These are phyloP conservation scores for Leptobrachium leishanense DNA, from an alignment of 2,113 vertebrate species.

Conservation along the genomic window DNA sequence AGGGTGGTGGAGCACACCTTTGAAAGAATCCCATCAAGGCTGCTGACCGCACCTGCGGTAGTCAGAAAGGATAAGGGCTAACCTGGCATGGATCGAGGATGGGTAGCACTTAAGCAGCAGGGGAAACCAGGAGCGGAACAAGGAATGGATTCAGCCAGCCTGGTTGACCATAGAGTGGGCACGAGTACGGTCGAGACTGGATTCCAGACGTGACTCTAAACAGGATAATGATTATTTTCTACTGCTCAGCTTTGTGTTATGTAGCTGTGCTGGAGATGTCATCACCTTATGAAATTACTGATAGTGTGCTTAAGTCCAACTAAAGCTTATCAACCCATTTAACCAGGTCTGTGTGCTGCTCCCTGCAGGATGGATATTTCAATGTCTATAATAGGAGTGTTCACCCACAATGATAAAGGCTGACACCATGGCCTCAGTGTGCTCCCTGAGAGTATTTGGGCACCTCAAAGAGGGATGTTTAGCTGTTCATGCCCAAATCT, in stretches of 20 bases:
- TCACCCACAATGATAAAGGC: too few species aligned
- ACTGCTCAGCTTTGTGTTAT: background rate
- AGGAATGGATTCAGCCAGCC: too few species aligned
- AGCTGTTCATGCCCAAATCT: constrained; percentile 32
- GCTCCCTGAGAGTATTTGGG: background rate
- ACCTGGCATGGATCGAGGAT: too few species aligned
- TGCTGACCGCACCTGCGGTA: too few species aligned
- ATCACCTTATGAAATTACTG: background rate
- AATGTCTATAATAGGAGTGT: background rate
- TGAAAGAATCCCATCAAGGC: too few species aligned
- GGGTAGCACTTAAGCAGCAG: too few species aligned
- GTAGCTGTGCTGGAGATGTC: background rate
- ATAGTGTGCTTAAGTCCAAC: background rate
- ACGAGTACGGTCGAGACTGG: too few species aligned
- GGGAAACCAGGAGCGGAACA: too few species aligned
- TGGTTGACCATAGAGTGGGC: too few species aligned
- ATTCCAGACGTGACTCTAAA: too few species aligned
- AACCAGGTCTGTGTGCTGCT: background rate
- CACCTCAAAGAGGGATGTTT: constrained; percentile 19
- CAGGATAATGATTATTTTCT: background rate
- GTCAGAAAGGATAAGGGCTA: too few species aligned
- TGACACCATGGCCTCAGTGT: background rate
- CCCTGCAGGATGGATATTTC: background rate
- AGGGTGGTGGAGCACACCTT: too few species aligned
- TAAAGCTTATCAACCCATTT: background rate